Evolutionary conservation across 2,888 invertebrate genomes (phyloP).

Genomic region (Tanypteryx hageni): DNA sequence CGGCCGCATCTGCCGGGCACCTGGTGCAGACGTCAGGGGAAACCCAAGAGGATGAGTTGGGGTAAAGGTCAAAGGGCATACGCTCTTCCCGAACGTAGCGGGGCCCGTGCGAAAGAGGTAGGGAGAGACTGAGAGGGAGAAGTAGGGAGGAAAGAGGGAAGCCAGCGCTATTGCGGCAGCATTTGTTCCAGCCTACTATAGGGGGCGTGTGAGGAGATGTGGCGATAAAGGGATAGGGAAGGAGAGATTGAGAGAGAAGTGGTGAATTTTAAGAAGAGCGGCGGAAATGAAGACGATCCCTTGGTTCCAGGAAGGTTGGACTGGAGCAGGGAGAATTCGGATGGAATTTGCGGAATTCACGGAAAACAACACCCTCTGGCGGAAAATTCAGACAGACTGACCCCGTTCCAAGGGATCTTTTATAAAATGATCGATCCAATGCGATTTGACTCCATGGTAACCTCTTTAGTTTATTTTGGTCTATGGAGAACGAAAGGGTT

Average conservation of each 20-base stretch:
- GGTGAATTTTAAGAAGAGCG: not conserved
- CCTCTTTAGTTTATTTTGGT: not conserved
- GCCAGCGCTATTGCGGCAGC: too few species aligned
- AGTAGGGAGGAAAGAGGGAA: too few species aligned
- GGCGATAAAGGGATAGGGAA: not conserved
- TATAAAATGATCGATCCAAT: constrained; percentile 42
- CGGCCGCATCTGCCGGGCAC: constrained; percentile 41
- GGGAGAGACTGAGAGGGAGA: not conserved
- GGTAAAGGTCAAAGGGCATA: constrained; percentile 34
- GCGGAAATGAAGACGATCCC: not conserved
- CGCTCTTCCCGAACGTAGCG: constrained; percentile 4
- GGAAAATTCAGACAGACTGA: constrained; percentile 55
- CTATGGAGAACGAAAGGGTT: too few species aligned
- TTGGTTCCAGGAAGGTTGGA: not conserved
- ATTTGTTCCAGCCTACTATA: not conserved
- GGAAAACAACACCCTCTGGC: constrained; percentile 15
- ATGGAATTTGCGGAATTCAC: constrained; percentile 31
- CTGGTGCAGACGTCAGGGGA: constrained; percentile 31
- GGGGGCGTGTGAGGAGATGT: not conserved
- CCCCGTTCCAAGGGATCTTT: constrained; percentile 24
- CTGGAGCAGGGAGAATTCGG: not conserved
- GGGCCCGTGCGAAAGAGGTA: not conserved
- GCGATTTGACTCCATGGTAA: not conserved
- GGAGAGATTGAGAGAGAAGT: not conserved
- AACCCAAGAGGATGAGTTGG: not conserved